Percentiles rank a stretch among this genome's conserved stretches.
Evolutionary conservation across 2,113 vertebrate species (phyloP).

Genomic region (Myanophis thanlyinensis): DNA sequence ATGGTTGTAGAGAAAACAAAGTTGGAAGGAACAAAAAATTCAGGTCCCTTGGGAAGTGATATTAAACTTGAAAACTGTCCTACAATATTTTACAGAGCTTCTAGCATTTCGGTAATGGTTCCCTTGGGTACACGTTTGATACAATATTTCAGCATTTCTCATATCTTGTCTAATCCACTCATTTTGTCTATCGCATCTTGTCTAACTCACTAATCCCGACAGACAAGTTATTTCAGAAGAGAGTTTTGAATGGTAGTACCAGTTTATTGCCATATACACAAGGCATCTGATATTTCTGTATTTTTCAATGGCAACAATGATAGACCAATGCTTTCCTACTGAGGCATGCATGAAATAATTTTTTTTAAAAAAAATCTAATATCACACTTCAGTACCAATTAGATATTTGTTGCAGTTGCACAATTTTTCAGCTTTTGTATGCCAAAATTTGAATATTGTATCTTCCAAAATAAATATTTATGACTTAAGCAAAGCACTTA

Average conservation of each 20-base stretch:
- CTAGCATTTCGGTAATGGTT: background rate
- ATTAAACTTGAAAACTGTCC: background rate
- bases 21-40: background rate
- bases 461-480: background rate
- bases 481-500: background rate
- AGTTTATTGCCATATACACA: conserved; percentile 4
- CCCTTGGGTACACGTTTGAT: background rate
- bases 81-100: background rate
- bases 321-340: background rate
- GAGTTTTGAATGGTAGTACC: background rate
- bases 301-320: background rate
- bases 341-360: background rate
- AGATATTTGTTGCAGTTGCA: background rate
- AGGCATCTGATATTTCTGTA: background rate
- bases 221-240: background rate
- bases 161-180: conserved; percentile 5
- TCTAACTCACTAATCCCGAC: background rate
- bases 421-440: background rate
- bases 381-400: background rate
- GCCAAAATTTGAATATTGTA: background rate
- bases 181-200: conserved; percentile 20
- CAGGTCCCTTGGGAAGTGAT: background rate
- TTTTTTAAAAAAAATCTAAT: background rate
- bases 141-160: background rate
- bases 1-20: background rate